Conservation (phyloP, 1,140 invertebrate genomes). For the Cydia fagiglandana region DNA sequence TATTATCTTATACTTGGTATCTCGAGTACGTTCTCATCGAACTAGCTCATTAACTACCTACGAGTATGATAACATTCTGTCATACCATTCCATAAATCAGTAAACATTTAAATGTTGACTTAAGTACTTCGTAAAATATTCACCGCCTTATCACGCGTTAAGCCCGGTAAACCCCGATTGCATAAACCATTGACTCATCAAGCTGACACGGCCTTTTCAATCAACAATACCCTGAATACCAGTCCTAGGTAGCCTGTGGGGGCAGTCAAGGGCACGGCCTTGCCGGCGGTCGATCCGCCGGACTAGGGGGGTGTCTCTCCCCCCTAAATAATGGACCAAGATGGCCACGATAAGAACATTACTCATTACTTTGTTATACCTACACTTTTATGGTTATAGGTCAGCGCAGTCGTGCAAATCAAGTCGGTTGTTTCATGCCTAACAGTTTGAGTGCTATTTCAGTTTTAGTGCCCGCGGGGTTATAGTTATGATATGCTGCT, state of each 20-base stretch:
- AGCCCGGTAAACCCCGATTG: slow-evolving; percentile 28
- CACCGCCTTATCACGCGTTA: background rate
- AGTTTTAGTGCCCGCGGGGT: no score
- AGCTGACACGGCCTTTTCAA: slow-evolving; percentile 50
- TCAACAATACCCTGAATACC: slow-evolving; percentile 39
- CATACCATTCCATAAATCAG: background rate
- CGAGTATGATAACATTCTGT: background rate
- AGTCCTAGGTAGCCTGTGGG: slow-evolving; percentile 52
- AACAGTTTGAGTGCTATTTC: background rate
- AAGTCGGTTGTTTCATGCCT: background rate
- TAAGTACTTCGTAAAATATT: background rate
- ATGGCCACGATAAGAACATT: slow-evolving; percentile 33
- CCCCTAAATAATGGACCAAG: slow-evolving; percentile 37
- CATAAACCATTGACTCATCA: slow-evolving; percentile 45
- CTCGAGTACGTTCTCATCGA: no score
- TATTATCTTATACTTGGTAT: no score
- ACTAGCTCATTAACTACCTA: no score
- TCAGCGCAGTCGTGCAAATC: background rate
- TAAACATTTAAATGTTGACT: background rate
- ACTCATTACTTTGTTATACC: slow-evolving; percentile 31
- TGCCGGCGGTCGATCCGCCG: slow-evolving; percentile 63
- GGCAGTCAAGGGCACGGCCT: slow-evolving; percentile 69
- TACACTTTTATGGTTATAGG: background rate
- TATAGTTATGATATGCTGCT: no score
- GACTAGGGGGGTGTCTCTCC: slow-evolving; percentile 45